Percentiles rank a stretch among this genome's conserved stretches.
Conservation (phyloP, 2,797 vertebrate genomes). For the Artibeus lituratus region DNA sequence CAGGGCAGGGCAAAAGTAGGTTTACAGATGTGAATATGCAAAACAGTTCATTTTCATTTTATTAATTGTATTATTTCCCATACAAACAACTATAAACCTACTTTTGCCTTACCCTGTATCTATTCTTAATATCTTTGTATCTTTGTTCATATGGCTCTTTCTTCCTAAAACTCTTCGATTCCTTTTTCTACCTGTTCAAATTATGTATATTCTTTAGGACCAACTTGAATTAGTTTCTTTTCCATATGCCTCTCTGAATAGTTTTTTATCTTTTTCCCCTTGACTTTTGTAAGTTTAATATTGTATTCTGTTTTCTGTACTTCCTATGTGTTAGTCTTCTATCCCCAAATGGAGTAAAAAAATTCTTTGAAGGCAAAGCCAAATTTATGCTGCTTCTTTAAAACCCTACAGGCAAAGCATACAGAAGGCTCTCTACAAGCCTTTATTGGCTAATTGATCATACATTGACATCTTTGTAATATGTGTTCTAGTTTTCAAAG, state of each 20-base stretch:
- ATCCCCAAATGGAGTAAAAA: background rate
- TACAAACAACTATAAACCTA: background rate
- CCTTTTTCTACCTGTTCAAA: background rate
- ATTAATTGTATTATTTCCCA: background rate
- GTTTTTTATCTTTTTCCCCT: background rate
- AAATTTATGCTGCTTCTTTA: background rate
- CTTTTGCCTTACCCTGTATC: background rate
- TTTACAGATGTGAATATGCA: background rate
- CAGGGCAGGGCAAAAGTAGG: background rate
- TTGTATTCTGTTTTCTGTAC: background rate
- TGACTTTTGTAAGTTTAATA: conserved; percentile 10
- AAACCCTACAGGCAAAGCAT: background rate
- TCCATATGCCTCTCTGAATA: background rate
- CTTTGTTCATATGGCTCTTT: background rate
- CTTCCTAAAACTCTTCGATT: background rate
- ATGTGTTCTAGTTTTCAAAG: conserved; percentile 7
- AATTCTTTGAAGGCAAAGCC: background rate
- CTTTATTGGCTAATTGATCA: background rate
- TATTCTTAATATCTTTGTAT: background rate
- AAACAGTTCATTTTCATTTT: background rate
- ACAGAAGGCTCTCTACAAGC: background rate
- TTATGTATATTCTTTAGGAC: background rate
- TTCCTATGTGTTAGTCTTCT: background rate
- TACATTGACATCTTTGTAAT: background rate
- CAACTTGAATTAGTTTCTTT: background rate